These are phyloP conservation scores for Falco punctatus DNA, from an alignment of 2,113 vertebrate species.

Conservation along the genomic window DNA sequence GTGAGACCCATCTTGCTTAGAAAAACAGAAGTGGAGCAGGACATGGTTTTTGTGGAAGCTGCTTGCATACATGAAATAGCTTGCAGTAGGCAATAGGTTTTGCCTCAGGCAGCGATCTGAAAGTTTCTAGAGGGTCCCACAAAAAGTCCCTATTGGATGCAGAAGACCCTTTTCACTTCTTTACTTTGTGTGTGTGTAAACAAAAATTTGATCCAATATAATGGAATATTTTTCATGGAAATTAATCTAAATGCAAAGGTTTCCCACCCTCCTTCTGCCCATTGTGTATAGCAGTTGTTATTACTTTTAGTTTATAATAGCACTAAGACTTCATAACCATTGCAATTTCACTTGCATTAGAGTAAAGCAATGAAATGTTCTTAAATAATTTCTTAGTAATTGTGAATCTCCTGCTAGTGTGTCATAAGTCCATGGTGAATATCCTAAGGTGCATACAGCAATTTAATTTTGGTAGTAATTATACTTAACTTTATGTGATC, in stretches of 20 bases:
- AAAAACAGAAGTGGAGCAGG: neutral
- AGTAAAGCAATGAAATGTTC: slow-evolving; percentile 48
- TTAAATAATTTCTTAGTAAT: slow-evolving; percentile 58
- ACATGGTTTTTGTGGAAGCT: neutral
- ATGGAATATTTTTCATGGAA: neutral
- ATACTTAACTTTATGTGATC: slow-evolving; percentile 72
- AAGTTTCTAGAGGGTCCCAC: neutral
- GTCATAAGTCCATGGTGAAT: slow-evolving; percentile 13
- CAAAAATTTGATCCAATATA: neutral
- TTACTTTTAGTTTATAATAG: neutral
- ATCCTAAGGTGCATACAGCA: slow-evolving; percentile 60
- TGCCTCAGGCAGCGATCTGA: neutral
- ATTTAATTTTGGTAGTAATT: slow-evolving; percentile 74
- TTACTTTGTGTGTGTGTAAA: neutral
- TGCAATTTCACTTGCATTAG: slow-evolving; percentile 50
- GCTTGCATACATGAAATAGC: neutral
- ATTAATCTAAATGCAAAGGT: neutral
- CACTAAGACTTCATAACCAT: slow-evolving; percentile 3
- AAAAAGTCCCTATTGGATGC: neutral
- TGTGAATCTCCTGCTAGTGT: slow-evolving; percentile 53
- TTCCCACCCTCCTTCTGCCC: neutral
- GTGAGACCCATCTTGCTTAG: neutral
- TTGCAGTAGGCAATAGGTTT: neutral
- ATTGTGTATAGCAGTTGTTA: neutral
- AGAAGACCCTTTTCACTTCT: neutral